A percentile compares a stretch with the other conserved stretches of the same genome.
Evolutionary conservation across 1,140 invertebrate genomes (phyloP).

Genomic region (Scaptomyza montana): DNA sequence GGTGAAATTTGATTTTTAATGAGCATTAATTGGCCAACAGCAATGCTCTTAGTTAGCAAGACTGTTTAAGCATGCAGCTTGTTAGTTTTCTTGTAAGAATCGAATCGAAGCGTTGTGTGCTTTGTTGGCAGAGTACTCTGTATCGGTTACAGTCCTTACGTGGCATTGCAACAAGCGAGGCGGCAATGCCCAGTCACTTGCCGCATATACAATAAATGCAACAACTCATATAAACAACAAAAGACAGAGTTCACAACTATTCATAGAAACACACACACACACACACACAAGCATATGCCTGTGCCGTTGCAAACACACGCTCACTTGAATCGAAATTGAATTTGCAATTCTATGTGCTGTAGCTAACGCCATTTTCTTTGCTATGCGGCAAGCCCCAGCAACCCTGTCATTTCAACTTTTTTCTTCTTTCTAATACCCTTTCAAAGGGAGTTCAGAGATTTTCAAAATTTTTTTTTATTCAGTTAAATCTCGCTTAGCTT

Average conservation of each 20-base stretch:
- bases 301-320: slow-evolving; percentile 78
- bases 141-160: slow-evolving; percentile 64
- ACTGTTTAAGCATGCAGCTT: background rate
- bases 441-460: background rate
- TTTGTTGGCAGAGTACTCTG: slow-evolving; percentile 43
- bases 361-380: slow-evolving; percentile 80
- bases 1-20: slow-evolving; percentile 71
- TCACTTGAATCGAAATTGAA: slow-evolving; percentile 83
- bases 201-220: slow-evolving; percentile 36
- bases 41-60: background rate
- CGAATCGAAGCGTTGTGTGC: slow-evolving; percentile 37
- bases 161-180: slow-evolving; percentile 75
- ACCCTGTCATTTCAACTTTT: slow-evolving; percentile 10
- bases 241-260: slow-evolving; percentile 9
- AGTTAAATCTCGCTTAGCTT: too few relatives aligned
- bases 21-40: slow-evolving; percentile 54
- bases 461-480: too few relatives aligned
- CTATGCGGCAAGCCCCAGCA: slow-evolving; percentile 50
- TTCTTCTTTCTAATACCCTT: slow-evolving; percentile 18
- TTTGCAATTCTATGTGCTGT: slow-evolving; percentile 80
- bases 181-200: slow-evolving; percentile 46
- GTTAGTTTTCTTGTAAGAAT: background rate
- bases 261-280: slow-evolving; percentile 11
- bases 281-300: slow-evolving; percentile 43
- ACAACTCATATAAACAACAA: slow-evolving; percentile 40